phyloP scores from a whole-genome alignment of 2,888 invertebrate genomes.

The Caenorhabditis zanzibari region DNA sequence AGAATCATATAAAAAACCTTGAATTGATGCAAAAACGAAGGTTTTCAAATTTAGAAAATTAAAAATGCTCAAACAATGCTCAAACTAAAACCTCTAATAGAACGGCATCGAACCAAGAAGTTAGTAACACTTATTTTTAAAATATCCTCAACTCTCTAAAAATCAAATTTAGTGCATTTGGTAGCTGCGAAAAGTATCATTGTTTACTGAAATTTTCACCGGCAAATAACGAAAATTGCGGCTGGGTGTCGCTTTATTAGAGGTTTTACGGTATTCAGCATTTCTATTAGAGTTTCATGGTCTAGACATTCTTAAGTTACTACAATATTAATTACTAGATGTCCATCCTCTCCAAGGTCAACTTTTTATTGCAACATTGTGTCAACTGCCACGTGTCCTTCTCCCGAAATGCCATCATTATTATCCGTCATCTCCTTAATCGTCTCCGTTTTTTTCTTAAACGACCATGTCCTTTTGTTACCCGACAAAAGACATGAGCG shows the following conservation, averaged over 20 bases:
- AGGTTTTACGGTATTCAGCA: no score
- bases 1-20: not conserved
- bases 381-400: conserved; percentile 43
- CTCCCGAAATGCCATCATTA: conserved; percentile 17
- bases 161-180: no score
- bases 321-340: conserved; percentile 15
- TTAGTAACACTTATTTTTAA: no score
- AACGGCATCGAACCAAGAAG: no score
- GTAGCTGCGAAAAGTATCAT: no score
- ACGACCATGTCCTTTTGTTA: conserved; percentile 42
- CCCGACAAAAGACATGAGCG: conserved; percentile 49
- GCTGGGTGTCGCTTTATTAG: no score
- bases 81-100: no score
- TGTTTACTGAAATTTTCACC: no score
- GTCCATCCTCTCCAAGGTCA: conserved; percentile 23
- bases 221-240: no score
- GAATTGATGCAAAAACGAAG: not conserved
- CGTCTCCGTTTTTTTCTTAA: conserved; percentile 27
- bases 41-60: no score
- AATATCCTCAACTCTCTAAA: no score
- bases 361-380: conserved; percentile 32
- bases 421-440: conserved; percentile 44
- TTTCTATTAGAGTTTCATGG: not conserved
- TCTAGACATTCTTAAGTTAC: not conserved
- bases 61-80: no score